These are phyloP conservation scores for Cantharis rufa DNA, from an alignment of 2,888 invertebrate genomes.

Conservation along the genomic window DNA sequence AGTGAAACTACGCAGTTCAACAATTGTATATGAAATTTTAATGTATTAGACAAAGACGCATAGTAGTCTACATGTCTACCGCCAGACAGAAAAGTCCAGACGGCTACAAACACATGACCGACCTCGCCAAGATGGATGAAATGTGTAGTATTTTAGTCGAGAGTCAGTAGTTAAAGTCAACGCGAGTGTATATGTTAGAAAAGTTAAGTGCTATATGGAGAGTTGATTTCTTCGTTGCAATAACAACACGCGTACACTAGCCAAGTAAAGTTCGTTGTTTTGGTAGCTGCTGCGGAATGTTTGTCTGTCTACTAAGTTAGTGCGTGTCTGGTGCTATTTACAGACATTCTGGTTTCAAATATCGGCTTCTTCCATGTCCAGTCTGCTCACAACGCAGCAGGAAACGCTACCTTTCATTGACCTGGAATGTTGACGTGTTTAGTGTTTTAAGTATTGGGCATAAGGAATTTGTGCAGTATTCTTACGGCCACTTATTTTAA, in stretches of 20 bases:
- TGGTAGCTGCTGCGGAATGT: constrained; percentile 27
- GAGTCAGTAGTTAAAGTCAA: constrained; percentile 15
- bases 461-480: constrained; percentile 52
- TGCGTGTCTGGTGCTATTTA: constrained; percentile 33
- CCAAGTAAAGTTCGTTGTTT: constrained; percentile 22
- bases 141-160: constrained; percentile 34
- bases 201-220: constrained; percentile 2
- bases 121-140: constrained; percentile 49
- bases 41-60: constrained; percentile 31
- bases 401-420: constrained; percentile 45
- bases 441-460: constrained; percentile 51
- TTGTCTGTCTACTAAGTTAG: constrained; percentile 30
- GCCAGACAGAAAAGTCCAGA: constrained; percentile 45
- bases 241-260: constrained; percentile 17
- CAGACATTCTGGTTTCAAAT: constrained; percentile 31
- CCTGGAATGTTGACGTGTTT: constrained; percentile 49
- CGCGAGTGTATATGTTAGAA: constrained; percentile 17
- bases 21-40: constrained; percentile 19
- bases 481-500: constrained; percentile 46
- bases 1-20: constrained; percentile 3
- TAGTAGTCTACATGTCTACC: constrained; percentile 27
- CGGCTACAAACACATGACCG: constrained; percentile 51
- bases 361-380: constrained; percentile 27
- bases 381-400: constrained; percentile 29
- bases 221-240: constrained; percentile 15